These are phyloP conservation scores for Anhinga rufa DNA, from an alignment of 2,113 vertebrate species.

Conservation along the genomic window DNA sequence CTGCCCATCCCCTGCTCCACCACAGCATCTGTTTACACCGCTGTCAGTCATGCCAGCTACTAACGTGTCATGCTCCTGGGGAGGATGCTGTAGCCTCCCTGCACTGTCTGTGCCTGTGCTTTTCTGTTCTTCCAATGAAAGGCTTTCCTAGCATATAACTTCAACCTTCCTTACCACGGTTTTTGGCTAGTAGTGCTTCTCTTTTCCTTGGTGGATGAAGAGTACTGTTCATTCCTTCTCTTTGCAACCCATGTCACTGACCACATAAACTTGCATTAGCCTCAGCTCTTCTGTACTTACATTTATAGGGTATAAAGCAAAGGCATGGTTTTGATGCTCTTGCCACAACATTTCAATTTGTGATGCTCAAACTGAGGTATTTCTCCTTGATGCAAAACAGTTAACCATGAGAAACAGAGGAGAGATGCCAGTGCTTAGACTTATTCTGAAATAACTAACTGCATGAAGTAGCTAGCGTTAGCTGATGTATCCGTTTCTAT, in stretches of 20 bases:
- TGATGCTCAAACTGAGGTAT: background rate
- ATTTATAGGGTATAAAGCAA: background rate
- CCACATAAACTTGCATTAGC: too few species aligned
- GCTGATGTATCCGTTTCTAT: background rate
- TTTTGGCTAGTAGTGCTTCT: background rate
- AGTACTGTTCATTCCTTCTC: background rate
- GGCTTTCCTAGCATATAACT: background rate
- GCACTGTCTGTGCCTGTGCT: background rate
- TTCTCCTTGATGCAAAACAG: background rate
- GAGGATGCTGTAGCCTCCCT: background rate
- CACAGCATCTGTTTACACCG: background rate
- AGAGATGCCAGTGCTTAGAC: background rate
- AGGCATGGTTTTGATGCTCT: background rate
- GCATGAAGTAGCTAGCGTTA: background rate
- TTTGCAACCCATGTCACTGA: background rate
- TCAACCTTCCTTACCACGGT: background rate
- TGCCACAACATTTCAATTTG: background rate
- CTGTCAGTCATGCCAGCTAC: too few species aligned
- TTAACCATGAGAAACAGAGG: background rate
- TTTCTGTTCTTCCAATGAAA: background rate
- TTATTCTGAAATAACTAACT: background rate
- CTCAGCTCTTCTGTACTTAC: background rate
- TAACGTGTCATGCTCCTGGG: background rate
- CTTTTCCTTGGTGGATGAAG: background rate
- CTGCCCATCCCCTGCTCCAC: background rate